Base-by-base conservation (phyloP, 2,797 vertebrate genomes). In the Pelobates cultripes region DNA sequence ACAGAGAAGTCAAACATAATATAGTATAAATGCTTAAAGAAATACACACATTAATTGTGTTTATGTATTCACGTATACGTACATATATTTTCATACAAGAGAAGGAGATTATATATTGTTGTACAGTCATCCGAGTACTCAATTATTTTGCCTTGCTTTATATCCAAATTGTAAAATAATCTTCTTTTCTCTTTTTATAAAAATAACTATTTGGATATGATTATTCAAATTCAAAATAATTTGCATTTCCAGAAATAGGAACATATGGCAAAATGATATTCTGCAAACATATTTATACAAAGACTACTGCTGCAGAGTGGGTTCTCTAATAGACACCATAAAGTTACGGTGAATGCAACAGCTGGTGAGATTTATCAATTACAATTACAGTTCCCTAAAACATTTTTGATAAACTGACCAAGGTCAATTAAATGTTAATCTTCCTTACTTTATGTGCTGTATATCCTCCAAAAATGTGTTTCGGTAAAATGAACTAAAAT, bases 231-330 rank as follows among this genome's bases (percentile, higher is more conserved):
- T n/a, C 79, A 40, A 28, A 85, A 66, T 51, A 60, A 68, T 80
- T 69, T 74, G 40, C 61, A n/a, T 80, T 89, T 91, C 87, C 86
- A 86, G 88, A 89, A 92, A 88, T 88, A 92, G 47, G 47, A 91
- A 93, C 94, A 95, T 94, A 93, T 94, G 94, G 92, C 91, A 93
- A 93, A 92, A 93, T 95, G 92, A 94, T 94, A 95, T 92, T 91
- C 92, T 91, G 90, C 90, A 92, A 93, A 91, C 92, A 88, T 92
- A 93, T 93, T 94, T 94, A 92, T 91, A 90, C 93, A 90, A 87
- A 90, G 90, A 91, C 92, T 89, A 90, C 47, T 51, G 47, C 47
- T 10, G 67, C 86, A 91, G 86, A 90, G 87, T 86, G 80, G 90
- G 92, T 93, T 93, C 90, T 93, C 94, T 94, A 93, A 89, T 91